Percentiles rank a stretch among this genome's conserved stretches.
phyloP scores from a whole-genome alignment of 1,140 invertebrate genomes.

The Muscidifurax raptorellus region DNA sequence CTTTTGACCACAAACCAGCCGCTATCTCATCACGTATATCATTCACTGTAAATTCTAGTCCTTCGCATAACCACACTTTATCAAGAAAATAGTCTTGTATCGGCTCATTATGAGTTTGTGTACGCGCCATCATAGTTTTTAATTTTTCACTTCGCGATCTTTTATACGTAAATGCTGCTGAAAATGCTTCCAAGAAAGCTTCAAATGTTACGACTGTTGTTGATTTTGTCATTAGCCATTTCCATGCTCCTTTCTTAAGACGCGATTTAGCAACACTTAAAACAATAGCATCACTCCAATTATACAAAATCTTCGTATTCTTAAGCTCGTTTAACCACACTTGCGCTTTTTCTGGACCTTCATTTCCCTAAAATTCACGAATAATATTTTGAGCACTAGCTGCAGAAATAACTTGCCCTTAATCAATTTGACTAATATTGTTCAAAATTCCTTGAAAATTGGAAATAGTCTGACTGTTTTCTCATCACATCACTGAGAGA shows the following conservation, averaged over 20 bases:
- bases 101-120: constrained; percentile 9
- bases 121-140: constrained; percentile 21
- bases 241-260: constrained; percentile 40
- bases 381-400: background rate
- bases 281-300: constrained; percentile 15
- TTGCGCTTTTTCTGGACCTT: constrained; percentile 22
- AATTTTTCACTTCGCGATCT: constrained; percentile 19
- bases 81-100: constrained; percentile 47
- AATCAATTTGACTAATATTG: too few relatives aligned
- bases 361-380: constrained; percentile 31
- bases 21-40: constrained; percentile 46
- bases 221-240: constrained; percentile 44
- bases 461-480: too few relatives aligned
- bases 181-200: too few relatives aligned
- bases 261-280: constrained; percentile 37
- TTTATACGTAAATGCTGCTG: constrained; percentile 32
- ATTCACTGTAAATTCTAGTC: background rate
- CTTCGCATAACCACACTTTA: constrained; percentile 48
- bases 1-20: constrained; percentile 33
- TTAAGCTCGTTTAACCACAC: constrained; percentile 30
- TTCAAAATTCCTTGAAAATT: too few relatives aligned
- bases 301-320: constrained; percentile 13
- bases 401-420: too few relatives aligned
- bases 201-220: too few relatives aligned
- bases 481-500: background rate